These are phyloP conservation scores for Epizoanthus scotinus DNA, from an alignment of 92 coral and sea anemone species.

Conservation along the genomic window DNA sequence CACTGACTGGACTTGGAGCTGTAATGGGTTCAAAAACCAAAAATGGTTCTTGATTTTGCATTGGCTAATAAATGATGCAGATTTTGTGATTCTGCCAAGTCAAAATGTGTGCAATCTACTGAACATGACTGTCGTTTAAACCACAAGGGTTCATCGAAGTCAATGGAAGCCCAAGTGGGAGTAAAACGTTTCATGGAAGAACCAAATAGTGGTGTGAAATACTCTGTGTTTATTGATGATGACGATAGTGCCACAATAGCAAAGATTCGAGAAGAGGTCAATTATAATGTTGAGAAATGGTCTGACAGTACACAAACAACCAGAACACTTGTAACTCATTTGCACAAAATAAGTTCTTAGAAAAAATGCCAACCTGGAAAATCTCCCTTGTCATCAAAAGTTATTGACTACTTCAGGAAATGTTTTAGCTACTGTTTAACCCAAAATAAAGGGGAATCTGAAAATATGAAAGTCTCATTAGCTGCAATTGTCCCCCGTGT, in stretches of 20 bases:
- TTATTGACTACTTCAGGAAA: conserved; percentile 18
- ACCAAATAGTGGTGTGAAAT: background rate
- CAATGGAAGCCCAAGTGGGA: background rate
- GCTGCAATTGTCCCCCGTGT: too few species aligned
- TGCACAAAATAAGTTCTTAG: background rate
- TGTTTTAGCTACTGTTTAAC: conserved; percentile 24
- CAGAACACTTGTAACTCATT: conserved; percentile 17
- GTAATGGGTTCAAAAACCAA: too few species aligned
- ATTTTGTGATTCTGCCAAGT: too few species aligned
- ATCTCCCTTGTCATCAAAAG: conserved; percentile 24
- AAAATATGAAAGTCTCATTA: too few species aligned
- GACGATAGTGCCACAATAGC: background rate
- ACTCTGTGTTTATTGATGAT: background rate
- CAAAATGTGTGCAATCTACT: background rate
- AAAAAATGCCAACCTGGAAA: background rate
- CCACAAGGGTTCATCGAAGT: background rate
- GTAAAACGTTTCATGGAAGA: background rate
- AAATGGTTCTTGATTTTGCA: too few species aligned
- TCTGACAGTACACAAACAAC: conserved; percentile 26
- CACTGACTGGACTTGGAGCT: too few species aligned
- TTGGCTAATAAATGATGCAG: too few species aligned
- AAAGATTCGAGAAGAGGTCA: background rate
- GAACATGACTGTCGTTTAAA: background rate
- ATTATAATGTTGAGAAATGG: background rate
- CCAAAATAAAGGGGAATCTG: too few species aligned